Evolutionary conservation across 2,113 vertebrate genomes (phyloP).

Genomic region (Cynoglossus semilaevis): DNA sequence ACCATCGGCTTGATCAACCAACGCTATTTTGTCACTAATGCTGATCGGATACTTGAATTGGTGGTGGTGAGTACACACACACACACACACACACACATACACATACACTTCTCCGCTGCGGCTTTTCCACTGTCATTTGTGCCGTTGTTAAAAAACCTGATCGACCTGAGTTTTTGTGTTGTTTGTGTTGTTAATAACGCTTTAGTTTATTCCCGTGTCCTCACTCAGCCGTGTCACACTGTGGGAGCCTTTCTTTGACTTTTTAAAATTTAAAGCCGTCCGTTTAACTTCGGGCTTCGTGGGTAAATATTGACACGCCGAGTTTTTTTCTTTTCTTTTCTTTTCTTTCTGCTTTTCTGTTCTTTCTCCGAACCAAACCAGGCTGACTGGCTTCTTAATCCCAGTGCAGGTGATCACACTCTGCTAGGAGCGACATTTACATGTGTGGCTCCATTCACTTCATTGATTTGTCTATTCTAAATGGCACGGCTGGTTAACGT

Average conservation of each 20-base stretch:
- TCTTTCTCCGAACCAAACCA: too few species aligned
- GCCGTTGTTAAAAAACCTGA: conserved; percentile 33
- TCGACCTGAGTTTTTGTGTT: conserved; percentile 7
- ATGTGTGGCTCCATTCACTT: conserved; percentile 22
- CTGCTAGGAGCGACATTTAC: background rate
- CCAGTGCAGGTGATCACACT: conserved; percentile 2
- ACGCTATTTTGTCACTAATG: conserved; percentile 62
- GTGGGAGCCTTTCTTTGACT: conserved; percentile 1
- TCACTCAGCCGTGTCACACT: too few species aligned
- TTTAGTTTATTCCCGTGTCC: too few species aligned
- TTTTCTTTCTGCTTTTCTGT: too few species aligned
- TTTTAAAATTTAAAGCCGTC: conserved; percentile 2
- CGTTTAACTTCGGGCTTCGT: conserved; percentile 22
- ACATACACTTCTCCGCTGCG: conserved; percentile 24
- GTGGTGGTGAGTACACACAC: conserved; percentile 68
- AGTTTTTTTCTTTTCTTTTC: background rate
- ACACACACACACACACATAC: background rate
- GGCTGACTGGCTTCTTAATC: background rate
- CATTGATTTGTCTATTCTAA: conserved; percentile 1
- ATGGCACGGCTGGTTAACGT: background rate
- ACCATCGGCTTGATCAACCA: conserved; percentile 16
- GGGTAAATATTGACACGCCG: conserved; percentile 14
- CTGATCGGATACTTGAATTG: conserved; percentile 71
- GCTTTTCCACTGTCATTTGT: conserved; percentile 38
- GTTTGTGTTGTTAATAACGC: background rate